phyloP scores from a whole-genome alignment of 2,888 invertebrate species.

The Parnassius apollo region DNA sequence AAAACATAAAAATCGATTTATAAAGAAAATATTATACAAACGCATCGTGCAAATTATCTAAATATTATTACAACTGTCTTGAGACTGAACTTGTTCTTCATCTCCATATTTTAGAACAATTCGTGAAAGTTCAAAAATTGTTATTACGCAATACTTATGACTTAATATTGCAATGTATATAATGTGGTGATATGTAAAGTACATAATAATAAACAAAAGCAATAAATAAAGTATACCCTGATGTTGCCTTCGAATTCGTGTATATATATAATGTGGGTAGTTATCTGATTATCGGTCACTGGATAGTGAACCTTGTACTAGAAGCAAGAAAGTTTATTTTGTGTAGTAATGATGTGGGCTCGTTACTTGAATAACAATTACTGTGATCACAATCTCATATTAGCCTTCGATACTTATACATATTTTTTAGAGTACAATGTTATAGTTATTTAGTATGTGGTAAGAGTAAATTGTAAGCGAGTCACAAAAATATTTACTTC shows the following conservation, averaged over 20 bases:
- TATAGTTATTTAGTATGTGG: slow-evolving; percentile 78
- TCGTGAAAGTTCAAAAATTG: slow-evolving; percentile 55
- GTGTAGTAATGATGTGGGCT: slow-evolving; percentile 76
- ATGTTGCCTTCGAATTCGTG: slow-evolving; percentile 76
- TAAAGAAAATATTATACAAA: slow-evolving; percentile 15
- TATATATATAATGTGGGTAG: slow-evolving; percentile 60
- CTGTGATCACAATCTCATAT: slow-evolving; percentile 80
- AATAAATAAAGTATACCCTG: slow-evolving; percentile 81
- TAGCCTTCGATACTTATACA: slow-evolving; percentile 82
- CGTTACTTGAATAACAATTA: slow-evolving; percentile 78
- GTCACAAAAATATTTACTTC: slow-evolving; percentile 80
- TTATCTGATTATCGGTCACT: slow-evolving; percentile 57
- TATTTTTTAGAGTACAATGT: slow-evolving; percentile 82
- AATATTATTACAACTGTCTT: slow-evolving; percentile 34
- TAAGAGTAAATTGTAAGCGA: slow-evolving; percentile 73
- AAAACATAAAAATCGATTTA: slow-evolving; percentile 26
- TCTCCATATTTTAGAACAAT: slow-evolving; percentile 48
- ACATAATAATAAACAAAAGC: slow-evolving; percentile 75
- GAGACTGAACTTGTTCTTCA: slow-evolving; percentile 68
- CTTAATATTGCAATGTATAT: slow-evolving; percentile 62
- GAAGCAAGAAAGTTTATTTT: slow-evolving; percentile 65
- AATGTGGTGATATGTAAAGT: slow-evolving; percentile 76
- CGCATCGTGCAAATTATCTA: slow-evolving; percentile 6
- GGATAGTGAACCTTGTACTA: slow-evolving; percentile 44
- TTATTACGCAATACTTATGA: slow-evolving; percentile 37